Conservation (phyloP, 2,888 invertebrate species). For the Eudemis profundana region DNA sequence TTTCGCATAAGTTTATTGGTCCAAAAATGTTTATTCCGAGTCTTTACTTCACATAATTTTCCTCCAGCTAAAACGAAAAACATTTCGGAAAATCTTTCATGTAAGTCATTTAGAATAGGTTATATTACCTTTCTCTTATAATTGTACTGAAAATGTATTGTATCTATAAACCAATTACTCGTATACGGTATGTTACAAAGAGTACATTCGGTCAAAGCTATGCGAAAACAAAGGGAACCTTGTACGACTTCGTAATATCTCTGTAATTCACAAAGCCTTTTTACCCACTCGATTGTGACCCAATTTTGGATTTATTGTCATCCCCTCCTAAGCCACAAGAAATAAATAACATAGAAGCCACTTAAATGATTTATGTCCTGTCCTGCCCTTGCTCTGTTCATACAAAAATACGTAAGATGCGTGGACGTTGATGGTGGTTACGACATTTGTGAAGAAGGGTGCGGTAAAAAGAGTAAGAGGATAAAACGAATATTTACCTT, state of each 20-base stretch:
- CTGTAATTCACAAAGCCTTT: constrained; percentile 8
- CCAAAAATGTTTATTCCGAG: too few relatives aligned
- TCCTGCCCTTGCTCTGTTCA: constrained; percentile 4
- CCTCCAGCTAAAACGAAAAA: too few relatives aligned
- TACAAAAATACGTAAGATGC: background rate
- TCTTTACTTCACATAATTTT: too few relatives aligned
- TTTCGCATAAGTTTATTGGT: too few relatives aligned
- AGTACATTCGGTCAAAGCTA: too few relatives aligned
- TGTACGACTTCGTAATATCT: background rate
- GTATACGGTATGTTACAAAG: too few relatives aligned
- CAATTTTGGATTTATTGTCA: constrained; percentile 40
- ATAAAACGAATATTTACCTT: constrained; percentile 25
- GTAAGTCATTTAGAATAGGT: too few relatives aligned
- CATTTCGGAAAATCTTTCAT: too few relatives aligned
- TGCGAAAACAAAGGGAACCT: too few relatives aligned
- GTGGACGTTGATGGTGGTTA: background rate
- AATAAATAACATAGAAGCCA: constrained; percentile 39
- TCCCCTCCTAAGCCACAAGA: constrained; percentile 36
- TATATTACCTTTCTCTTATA: too few relatives aligned
- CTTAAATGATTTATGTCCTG: constrained; percentile 40
- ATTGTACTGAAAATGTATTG: too few relatives aligned
- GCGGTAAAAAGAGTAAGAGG: constrained; percentile 26
- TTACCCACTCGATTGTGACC: constrained; percentile 24
- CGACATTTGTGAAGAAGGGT: background rate
- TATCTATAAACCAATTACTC: too few relatives aligned